Evolutionary conservation across 2,113 vertebrate species (phyloP).

Genomic region (Danionella cerebrum): DNA sequence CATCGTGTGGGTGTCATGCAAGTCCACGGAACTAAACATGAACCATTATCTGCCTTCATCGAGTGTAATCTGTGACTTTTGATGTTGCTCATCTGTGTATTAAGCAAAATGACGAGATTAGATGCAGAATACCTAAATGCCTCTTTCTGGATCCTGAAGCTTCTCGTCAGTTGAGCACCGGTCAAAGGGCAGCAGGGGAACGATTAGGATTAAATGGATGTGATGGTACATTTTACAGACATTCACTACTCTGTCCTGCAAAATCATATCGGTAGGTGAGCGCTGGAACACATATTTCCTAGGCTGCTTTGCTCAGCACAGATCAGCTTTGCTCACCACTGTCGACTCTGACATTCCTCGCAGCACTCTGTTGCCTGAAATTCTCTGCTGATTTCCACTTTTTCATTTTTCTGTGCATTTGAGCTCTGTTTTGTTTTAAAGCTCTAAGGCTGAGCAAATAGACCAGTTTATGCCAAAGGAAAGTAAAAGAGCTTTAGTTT

Average conservation of each 20-base stretch:
- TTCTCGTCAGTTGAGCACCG: not conserved
- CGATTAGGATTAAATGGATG: conserved; percentile 11
- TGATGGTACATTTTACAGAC: not conserved
- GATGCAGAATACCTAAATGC: not conserved
- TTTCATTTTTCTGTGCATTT: not conserved
- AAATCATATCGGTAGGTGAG: not conserved
- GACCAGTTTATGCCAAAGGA: not conserved
- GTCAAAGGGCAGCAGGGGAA: conserved; percentile 1
- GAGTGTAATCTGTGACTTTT: not conserved
- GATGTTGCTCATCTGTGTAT: not conserved
- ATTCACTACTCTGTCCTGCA: not conserved
- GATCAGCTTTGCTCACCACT: conserved; percentile 1
- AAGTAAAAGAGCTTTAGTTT: not conserved
- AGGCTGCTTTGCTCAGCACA: conserved; percentile 3
- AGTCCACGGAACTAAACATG: not conserved
- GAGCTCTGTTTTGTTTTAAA: not conserved
- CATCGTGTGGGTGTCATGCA: not conserved
- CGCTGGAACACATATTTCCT: not conserved
- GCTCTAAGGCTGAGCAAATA: conserved; percentile 1
- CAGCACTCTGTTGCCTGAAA: not conserved
- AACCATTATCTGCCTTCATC: not conserved
- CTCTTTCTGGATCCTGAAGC: not conserved
- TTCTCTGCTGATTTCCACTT: not conserved
- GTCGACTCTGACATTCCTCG: conserved; percentile 6
- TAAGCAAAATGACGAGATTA: not conserved